Evolutionary conservation across 2,113 vertebrate species (phyloP), one percentile per base, ranked within the genome.

Genomic region (Rhipidura dahli): DNA sequence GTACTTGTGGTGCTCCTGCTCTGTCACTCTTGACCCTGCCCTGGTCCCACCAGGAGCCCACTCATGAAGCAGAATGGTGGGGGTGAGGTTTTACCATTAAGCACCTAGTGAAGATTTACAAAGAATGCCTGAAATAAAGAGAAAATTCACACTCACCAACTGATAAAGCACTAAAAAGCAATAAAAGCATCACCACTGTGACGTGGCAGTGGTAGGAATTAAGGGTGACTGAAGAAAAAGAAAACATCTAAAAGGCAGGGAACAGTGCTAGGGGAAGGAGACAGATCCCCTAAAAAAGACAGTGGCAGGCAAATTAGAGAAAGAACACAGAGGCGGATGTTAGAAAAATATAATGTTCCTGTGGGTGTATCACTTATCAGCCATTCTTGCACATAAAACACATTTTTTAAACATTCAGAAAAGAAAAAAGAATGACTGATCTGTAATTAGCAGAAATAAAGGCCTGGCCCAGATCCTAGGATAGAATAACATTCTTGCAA

Each of bases 341-440:
- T 96, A 95, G 96, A 93, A 92, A 96, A 94, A 96, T 93, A 90
- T 59, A 94, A 96, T 88, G 90, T 92, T 96, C 90, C 92, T 95
- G 94, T 93, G 93, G 93, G 95, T 93, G 94, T 92, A 93, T 93
- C 94, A 80, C 93, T 96, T 95, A 93, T 80, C 95, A 97, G 95
- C 84, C 94, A 87, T 94, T 95, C 93, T 86, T 95, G 87, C 85
- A 94, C 90, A 95, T 83, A 94, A 96, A 96, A 7, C 83, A 90
- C 90, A 63, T 83, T 94, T 96, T 94, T 95, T 78, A 71, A 94
- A 95, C 88, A 93, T 92, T 90, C 64, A 78, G 85, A 44, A 94
- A 83, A 94, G 90, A 92, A 92, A 92, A 83, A 91, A 88, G 94
- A 84, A 93, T 95, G 96, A 94, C 69, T 95, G 96, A 96, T 96